Percentiles rank a stretch among this genome's conserved stretches.
Evolutionary conservation across 2,797 vertebrate species (phyloP).

Genomic region (Pseudomugil tenellus): DNA sequence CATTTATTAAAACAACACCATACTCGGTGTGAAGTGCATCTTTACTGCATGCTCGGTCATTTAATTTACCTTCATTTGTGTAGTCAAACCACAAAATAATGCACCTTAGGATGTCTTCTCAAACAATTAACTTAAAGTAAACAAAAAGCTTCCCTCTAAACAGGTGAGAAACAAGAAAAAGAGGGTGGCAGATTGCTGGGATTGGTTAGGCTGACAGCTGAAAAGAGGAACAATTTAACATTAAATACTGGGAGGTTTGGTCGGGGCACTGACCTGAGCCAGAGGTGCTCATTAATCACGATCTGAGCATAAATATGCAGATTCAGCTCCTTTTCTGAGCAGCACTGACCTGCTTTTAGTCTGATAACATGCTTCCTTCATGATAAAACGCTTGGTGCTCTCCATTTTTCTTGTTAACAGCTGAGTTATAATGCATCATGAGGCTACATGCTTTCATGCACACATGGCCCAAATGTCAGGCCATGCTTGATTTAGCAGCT

Average conservation of each 20-base stretch:
- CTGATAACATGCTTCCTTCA: conserved; percentile 20
- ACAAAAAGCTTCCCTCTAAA: background rate
- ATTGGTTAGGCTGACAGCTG: background rate
- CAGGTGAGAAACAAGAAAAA: background rate
- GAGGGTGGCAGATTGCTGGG: background rate
- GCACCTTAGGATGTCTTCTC: background rate
- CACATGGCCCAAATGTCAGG: conserved; percentile 46
- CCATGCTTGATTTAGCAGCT: conserved; percentile 43
- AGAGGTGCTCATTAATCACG: conserved; percentile 30
- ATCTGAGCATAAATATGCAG: conserved; percentile 13
- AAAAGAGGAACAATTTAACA: conserved; percentile 2
- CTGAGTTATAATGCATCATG: conserved; percentile 48
- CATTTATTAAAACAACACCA: background rate
- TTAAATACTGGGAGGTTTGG: conserved; percentile 14
- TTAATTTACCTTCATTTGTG: background rate
- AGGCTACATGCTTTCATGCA: conserved; percentile 30
- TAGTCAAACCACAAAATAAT: background rate
- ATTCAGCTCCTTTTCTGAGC: conserved; percentile 26
- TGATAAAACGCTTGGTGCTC: conserved; percentile 40
- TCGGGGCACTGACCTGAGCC: conserved; percentile 2
- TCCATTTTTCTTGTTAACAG: conserved; percentile 50
- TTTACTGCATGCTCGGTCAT: conserved; percentile 31
- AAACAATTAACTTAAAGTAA: background rate
- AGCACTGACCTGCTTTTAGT: background rate
- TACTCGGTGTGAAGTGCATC: background rate